Evolutionary conservation across 1,140 invertebrate genomes (phyloP).

Genomic region (Macrocentrus cingulum): DNA sequence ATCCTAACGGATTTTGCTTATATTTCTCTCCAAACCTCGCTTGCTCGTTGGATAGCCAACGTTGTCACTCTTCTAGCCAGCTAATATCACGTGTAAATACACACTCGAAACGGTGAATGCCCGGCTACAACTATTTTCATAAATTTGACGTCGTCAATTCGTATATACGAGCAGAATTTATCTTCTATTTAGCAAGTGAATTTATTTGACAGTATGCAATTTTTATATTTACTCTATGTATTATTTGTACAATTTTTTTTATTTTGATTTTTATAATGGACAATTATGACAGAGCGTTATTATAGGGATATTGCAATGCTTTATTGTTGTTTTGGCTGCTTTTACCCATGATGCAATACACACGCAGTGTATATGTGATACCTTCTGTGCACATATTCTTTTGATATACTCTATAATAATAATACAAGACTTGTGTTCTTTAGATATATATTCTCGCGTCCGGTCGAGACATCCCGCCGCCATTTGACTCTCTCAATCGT

Average conservation of each 20-base stretch:
- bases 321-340: constrained; percentile 21
- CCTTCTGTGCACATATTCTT: too few relatives aligned
- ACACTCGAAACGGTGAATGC: too few relatives aligned
- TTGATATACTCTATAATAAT: too few relatives aligned
- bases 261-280: too few relatives aligned
- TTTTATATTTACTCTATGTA: neutral
- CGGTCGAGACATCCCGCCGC: constrained; percentile 25
- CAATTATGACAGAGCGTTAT: constrained; percentile 32
- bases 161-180: neutral
- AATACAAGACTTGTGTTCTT: constrained; percentile 14
- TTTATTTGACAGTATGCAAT: neutral
- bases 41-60: neutral
- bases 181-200: too few relatives aligned
- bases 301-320: constrained; percentile 32
- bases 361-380: too few relatives aligned
- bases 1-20: too few relatives aligned
- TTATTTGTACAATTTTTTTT: neutral
- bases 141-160: constrained; percentile 40
- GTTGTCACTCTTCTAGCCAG: too few relatives aligned
- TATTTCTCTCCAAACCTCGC: neutral
- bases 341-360: constrained; percentile 13
- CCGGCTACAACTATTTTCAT: constrained; percentile 33
- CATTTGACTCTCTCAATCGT: constrained; percentile 19
- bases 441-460: constrained; percentile 24
- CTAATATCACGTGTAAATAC: too few relatives aligned